phyloP scores from a whole-genome alignment of 2,113 vertebrate genomes.

The Nyctereutes procyonoides region DNA sequence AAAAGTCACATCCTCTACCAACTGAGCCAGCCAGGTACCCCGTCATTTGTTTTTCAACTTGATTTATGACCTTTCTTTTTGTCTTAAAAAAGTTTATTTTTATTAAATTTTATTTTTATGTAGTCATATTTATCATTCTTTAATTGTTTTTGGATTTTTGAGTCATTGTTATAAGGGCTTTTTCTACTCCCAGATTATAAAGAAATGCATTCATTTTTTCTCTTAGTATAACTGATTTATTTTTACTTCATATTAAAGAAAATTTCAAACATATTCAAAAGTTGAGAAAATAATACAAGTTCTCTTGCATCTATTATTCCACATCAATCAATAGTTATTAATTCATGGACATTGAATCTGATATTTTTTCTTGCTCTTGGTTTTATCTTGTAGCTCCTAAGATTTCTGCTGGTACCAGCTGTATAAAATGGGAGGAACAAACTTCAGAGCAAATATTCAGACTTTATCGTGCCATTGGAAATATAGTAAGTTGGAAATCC shows the following conservation, averaged over 20 bases:
- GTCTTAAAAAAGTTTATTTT: slow-evolving; percentile 9
- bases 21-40: background rate
- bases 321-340: background rate
- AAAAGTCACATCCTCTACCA: background rate
- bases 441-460: slow-evolving; percentile 90
- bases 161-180: background rate
- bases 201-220: background rate
- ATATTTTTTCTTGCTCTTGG: slow-evolving; percentile 9
- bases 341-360: background rate
- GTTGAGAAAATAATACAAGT: background rate
- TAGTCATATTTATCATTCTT: background rate
- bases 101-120: slow-evolving; percentile 15
- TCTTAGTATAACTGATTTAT: background rate
- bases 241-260: slow-evolving; percentile 32
- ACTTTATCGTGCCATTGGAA: slow-evolving; percentile 92
- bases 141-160: slow-evolving; percentile 6
- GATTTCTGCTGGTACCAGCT: slow-evolving; percentile 89
- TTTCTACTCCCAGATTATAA: background rate
- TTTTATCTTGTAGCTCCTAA: slow-evolving; percentile 91
- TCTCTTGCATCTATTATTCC: background rate
- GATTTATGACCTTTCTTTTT: background rate
- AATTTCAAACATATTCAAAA: background rate
- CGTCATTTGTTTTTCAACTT: background rate
- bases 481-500: slow-evolving; percentile 86
- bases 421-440: slow-evolving; percentile 96